A percentile compares a stretch with the other conserved stretches of the same genome.
Evolutionary conservation across 2,888 invertebrate genomes (phyloP).

Genomic region (Eristalis intricaria): DNA sequence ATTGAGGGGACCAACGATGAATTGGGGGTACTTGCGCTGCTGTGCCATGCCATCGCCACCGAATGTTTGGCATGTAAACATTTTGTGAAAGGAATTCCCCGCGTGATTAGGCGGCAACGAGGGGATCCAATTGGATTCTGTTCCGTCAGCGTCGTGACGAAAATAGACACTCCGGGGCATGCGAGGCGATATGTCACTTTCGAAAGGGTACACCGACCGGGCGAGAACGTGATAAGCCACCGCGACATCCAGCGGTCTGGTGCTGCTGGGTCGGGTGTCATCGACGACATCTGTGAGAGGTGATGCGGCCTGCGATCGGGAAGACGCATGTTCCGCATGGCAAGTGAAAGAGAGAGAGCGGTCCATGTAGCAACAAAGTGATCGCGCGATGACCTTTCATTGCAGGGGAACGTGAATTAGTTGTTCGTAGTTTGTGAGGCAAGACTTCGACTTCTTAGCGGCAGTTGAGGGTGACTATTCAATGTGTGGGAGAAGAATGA

Average conservation of each 20-base stretch:
- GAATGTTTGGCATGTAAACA: slow-evolving; percentile 66
- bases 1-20: slow-evolving; percentile 44
- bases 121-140: slow-evolving; percentile 56
- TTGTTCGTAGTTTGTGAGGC: too few species aligned
- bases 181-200: neutral
- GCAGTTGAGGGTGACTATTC: too few species aligned
- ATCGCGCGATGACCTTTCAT: too few species aligned
- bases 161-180: neutral
- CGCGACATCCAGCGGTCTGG: neutral
- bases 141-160: neutral
- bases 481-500: too few species aligned
- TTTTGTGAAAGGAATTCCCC: slow-evolving; percentile 57
- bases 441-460: too few species aligned
- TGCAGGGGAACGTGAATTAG: too few species aligned
- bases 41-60: neutral
- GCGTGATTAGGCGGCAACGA: slow-evolving; percentile 56
- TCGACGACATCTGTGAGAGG: too few species aligned
- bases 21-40: slow-evolving; percentile 31
- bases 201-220: neutral
- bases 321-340: too few species aligned
- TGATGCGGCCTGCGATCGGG: too few species aligned
- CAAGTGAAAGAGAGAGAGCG: too few species aligned
- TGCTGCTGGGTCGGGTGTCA: neutral
- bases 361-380: too few species aligned
- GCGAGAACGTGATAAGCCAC: neutral